These are phyloP conservation scores for Gila orcuttii DNA, from an alignment of 2,113 vertebrate species.

Conservation along the genomic window DNA sequence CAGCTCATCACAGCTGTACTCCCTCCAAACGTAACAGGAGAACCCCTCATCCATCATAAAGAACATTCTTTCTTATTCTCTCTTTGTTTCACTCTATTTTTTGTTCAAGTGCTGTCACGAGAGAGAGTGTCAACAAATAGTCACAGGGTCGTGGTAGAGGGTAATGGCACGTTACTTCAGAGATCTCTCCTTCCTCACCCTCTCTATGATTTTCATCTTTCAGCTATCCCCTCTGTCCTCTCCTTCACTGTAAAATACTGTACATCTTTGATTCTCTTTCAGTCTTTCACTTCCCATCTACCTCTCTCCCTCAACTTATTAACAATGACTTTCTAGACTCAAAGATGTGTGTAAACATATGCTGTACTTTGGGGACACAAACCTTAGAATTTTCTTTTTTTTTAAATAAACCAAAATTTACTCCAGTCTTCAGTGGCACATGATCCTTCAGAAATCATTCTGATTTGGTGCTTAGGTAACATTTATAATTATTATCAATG, in stretches of 20 bases:
- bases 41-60: conserved; percentile 83
- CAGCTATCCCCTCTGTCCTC: background rate
- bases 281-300: background rate
- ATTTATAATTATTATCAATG: background rate
- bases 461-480: too few relatives aligned
- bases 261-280: background rate
- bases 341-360: background rate
- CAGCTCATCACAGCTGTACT: conserved; percentile 90
- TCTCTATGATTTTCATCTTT: background rate
- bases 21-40: conserved; percentile 83
- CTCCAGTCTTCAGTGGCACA: background rate
- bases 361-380: background rate
- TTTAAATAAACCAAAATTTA: background rate
- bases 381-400: too few relatives aligned
- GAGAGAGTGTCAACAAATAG: conserved; percentile 80
- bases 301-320: background rate
- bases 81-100: conserved; percentile 57
- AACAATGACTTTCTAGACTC: background rate
- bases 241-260: background rate
- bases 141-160: conserved; percentile 72
- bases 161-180: conserved; percentile 50
- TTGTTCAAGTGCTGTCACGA: conserved; percentile 75
- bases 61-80: conserved; percentile 63
- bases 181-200: conserved; percentile 53
- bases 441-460: background rate